Percentiles rank a stretch among this genome's conserved stretches.
phyloP scores from a whole-genome alignment of 2,797 vertebrate genomes.

The Cuniculus paca region DNA sequence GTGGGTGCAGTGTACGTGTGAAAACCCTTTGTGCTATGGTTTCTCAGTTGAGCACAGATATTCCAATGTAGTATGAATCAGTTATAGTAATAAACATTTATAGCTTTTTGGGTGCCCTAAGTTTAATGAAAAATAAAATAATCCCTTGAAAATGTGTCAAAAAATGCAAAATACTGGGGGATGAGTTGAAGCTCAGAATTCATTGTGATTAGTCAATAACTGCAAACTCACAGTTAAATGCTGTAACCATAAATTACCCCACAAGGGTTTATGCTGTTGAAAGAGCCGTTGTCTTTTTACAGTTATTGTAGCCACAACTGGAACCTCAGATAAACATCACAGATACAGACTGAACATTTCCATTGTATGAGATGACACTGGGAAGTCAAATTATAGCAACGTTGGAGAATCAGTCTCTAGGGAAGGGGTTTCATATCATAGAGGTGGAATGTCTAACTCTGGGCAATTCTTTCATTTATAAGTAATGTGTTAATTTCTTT shows the following conservation, averaged over 20 bases:
- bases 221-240: constrained; percentile 50
- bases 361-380: not conserved
- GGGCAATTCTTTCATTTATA: not conserved
- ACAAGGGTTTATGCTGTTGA: not conserved
- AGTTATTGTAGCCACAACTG: not conserved
- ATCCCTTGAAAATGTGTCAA: constrained; percentile 44
- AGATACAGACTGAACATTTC: not conserved
- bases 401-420: not conserved
- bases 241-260: constrained; percentile 17
- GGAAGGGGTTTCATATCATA: not conserved
- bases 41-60: not conserved
- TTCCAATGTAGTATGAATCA: not conserved
- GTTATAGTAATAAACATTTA: not conserved
- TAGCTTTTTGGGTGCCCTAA: not conserved
- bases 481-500: not conserved
- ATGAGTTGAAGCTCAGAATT: not conserved
- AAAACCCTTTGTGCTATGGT: not conserved
- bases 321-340: constrained; percentile 1
- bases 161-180: not conserved
- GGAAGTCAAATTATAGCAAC: not conserved
- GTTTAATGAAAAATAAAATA: constrained; percentile 30
- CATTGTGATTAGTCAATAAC: constrained; percentile 53
- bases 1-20: not conserved
- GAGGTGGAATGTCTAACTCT: not conserved
- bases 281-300: constrained; percentile 49